phyloP scores from a whole-genome alignment of 2,113 vertebrate genomes.

The Atractosteus spatula region DNA sequence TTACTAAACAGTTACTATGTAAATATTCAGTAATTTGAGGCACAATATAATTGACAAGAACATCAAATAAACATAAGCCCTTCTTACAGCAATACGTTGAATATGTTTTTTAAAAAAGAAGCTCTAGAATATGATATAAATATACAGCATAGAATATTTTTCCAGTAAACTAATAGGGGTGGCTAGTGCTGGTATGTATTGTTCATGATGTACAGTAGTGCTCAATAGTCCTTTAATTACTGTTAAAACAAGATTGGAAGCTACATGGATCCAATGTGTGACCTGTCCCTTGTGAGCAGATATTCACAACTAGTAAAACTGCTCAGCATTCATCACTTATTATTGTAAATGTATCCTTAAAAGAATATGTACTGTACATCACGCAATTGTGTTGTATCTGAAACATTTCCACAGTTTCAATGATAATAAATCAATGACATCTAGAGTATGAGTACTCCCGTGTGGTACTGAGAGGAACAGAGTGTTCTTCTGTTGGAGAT shows the following conservation, averaged over 20 bases:
- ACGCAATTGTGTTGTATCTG: conserved; percentile 5
- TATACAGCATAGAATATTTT: too few species aligned
- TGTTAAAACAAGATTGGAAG: not conserved
- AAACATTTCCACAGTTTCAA: conserved; percentile 6
- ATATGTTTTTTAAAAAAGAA: too few species aligned
- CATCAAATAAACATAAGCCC: too few species aligned
- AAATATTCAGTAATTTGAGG: too few species aligned
- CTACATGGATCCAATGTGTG: not conserved
- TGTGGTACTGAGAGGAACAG: not conserved
- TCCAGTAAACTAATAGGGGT: too few species aligned
- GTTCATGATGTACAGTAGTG: too few species aligned
- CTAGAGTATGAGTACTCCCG: not conserved
- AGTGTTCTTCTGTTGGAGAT: not conserved
- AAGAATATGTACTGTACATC: not conserved
- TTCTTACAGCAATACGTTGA: too few species aligned
- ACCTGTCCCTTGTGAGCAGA: not conserved
- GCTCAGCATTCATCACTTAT: not conserved
- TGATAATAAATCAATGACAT: conserved; percentile 10
- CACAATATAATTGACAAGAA: too few species aligned
- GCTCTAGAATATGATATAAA: too few species aligned
- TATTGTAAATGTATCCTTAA: not conserved
- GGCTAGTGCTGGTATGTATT: too few species aligned
- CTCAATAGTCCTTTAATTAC: too few species aligned
- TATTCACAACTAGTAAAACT: not conserved
- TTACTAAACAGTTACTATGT: too few species aligned